phyloP scores from a whole-genome alignment of 2,888 invertebrate genomes.

The Cryptus viduatorius region DNA sequence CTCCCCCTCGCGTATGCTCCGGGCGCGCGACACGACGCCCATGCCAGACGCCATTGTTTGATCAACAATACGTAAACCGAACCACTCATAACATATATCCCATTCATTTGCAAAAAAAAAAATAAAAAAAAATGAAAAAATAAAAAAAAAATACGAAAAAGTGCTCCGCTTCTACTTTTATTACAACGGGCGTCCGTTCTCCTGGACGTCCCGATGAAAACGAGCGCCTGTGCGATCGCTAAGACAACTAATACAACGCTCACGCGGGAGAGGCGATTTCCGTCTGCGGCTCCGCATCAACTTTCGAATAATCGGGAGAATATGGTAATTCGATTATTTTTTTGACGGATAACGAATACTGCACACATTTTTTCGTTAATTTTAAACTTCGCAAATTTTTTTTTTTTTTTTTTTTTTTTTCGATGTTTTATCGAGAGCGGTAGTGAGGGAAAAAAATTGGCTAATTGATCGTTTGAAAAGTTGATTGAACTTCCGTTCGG shows the following conservation, averaged over 20 bases:
- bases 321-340: background rate
- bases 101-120: constrained; percentile 75
- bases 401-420: no score
- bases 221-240: background rate
- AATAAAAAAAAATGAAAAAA: background rate
- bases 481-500: constrained; percentile 7
- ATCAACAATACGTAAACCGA: constrained; percentile 82
- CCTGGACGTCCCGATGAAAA: background rate
- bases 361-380: no score
- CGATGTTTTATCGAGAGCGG: no score
- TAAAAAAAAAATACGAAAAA: no score
- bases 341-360: no score
- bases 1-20: constrained; percentile 13
- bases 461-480: background rate
- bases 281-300: background rate
- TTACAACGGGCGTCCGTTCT: constrained; percentile 5
- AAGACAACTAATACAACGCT: background rate
- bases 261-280: background rate
- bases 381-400: no score
- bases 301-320: background rate
- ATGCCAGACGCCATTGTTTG: constrained; percentile 83
- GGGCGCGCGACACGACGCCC: constrained; percentile 71
- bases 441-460: no score
- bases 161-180: background rate
- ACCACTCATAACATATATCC: constrained; percentile 81